Evolutionary conservation across 2,888 invertebrate species (phyloP).

Genomic region (Cheilosia grossa): DNA sequence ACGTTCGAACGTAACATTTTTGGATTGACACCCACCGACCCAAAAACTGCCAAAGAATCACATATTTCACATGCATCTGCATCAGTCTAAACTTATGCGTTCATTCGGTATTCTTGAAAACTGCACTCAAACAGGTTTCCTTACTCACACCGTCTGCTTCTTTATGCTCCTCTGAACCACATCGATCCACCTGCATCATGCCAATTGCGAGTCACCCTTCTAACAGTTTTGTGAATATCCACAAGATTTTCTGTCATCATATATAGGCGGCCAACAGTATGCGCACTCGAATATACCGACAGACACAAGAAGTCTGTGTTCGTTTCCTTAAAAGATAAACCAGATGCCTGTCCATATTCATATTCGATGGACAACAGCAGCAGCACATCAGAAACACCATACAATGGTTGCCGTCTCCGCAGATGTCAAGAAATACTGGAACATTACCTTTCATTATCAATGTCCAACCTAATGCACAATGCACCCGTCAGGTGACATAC

Average conservation of each 20-base stretch:
- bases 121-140: too few species aligned
- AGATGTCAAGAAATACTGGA: conserved; percentile 42
- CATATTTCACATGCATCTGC: too few species aligned
- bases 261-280: neutral
- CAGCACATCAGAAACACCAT: neutral
- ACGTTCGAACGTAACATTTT: too few species aligned
- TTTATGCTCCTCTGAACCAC: neutral
- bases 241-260: conserved; percentile 25
- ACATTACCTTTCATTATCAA: conserved; percentile 67
- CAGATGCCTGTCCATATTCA: conserved; percentile 56
- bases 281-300: conserved; percentile 14
- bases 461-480: conserved; percentile 53
- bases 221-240: conserved; percentile 12
- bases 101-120: too few species aligned
- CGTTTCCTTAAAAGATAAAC: conserved; percentile 58
- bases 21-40: too few species aligned
- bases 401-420: neutral
- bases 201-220: conserved; percentile 12
- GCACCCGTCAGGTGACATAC: conserved; percentile 53
- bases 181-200: conserved; percentile 34
- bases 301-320: conserved; percentile 56
- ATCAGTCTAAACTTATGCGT: too few species aligned
- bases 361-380: conserved; percentile 34
- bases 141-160: neutral
- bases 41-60: too few species aligned